Conservation (phyloP, 92 coral and sea anemone genomes). For the Epizoanthus scotinus region DNA sequence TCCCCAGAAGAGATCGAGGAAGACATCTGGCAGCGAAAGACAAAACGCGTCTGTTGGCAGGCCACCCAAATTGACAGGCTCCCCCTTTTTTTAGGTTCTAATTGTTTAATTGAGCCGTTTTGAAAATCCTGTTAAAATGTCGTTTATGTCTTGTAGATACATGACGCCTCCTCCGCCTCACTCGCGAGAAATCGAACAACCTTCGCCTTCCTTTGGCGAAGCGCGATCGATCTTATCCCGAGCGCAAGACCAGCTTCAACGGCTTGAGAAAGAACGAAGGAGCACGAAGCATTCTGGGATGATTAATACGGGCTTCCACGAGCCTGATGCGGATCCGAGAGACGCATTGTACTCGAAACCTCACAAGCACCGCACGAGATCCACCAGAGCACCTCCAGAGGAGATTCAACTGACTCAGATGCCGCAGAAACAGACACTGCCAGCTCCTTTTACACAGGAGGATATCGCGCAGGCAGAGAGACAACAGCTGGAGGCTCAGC, state of each 20-base stretch:
- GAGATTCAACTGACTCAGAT: not conserved
- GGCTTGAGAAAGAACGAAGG: constrained; percentile 66
- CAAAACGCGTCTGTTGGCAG: no score
- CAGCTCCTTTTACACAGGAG: constrained; percentile 34
- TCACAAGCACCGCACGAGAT: not conserved
- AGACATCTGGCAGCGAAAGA: no score
- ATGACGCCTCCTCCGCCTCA: constrained; percentile 40
- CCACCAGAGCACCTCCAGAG: not conserved
- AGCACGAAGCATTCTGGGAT: constrained; percentile 21
- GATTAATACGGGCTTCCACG: constrained; percentile 7
- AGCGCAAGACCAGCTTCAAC: constrained; percentile 73
- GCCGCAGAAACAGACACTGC: constrained; percentile 23
- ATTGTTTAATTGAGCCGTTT: no score
- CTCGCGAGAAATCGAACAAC: constrained; percentile 46
- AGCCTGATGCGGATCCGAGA: constrained; percentile 8
- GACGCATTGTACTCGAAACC: not conserved
- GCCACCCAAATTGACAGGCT: no score
- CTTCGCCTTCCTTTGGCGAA: constrained; percentile 69
- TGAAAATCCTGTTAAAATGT: no score
- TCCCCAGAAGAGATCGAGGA: no score
- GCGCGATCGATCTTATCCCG: constrained; percentile 78
- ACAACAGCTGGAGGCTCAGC: constrained; percentile 82
- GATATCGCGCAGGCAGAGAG: constrained; percentile 71
- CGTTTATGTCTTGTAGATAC: not conserved
- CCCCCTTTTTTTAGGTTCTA: no score